These are phyloP conservation scores for Nebria salina DNA, from an alignment of 2,888 invertebrate species.

Conservation along the genomic window DNA sequence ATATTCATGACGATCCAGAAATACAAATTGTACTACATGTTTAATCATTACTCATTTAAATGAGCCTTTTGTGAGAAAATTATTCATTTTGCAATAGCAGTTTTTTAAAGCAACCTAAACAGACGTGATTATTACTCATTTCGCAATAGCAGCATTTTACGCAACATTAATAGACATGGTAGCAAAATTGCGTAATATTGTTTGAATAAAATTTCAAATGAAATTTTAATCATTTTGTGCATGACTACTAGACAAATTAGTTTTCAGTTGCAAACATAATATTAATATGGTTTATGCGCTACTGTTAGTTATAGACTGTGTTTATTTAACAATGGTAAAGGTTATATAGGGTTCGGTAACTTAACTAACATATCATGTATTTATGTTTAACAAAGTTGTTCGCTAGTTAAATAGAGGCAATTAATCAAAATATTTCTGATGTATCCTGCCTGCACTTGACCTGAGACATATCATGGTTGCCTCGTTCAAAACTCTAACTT, in stretches of 20 bases:
- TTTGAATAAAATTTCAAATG: too few relatives aligned
- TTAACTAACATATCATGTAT: not conserved
- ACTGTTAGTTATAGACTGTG: not conserved
- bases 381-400: not conserved
- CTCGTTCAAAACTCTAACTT: not conserved
- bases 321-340: not conserved
- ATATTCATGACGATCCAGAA: too few relatives aligned
- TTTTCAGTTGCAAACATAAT: not conserved
- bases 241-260: not conserved
- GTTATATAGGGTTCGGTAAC: not conserved
- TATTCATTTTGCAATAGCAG: too few relatives aligned
- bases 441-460: not conserved
- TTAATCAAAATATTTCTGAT: not conserved
- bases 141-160: too few relatives aligned
- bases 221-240: too few relatives aligned
- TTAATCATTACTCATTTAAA: too few relatives aligned
- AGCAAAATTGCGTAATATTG: too few relatives aligned
- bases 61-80: too few relatives aligned
- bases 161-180: too few relatives aligned
- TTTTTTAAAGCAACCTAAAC: too few relatives aligned
- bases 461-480: not conserved
- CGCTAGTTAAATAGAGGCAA: not conserved
- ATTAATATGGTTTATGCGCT: not conserved
- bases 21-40: too few relatives aligned
- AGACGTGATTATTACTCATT: too few relatives aligned